Base-by-base conservation (phyloP, 2,888 invertebrate genomes). In the Microdon myrmicae region DNA sequence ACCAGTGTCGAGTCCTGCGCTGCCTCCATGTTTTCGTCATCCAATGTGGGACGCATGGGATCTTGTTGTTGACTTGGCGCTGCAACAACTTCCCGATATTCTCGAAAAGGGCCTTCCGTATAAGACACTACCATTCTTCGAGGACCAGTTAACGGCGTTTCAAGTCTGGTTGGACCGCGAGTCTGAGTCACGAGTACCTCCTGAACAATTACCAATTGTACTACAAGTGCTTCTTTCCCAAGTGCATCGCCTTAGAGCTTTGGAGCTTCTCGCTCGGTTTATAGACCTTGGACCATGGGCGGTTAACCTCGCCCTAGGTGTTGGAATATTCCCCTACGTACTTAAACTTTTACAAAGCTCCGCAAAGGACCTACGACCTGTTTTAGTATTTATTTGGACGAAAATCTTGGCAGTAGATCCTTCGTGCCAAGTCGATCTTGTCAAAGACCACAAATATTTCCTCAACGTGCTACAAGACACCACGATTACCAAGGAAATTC, bases 41-140 rank as follows among this genome's bases (percentile, higher is more conserved):
- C 89, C 90, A 48, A 92, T 94, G 90, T 94, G 96, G 96, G 88
- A 90, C 75, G 94, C 98, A 1, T 99, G 99, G 99, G 99, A 99
- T 81, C 85, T 96, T 73, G 94, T 96, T 8, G 85, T 99, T 68
- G 99, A 99, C 81, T 84, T 96, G 70, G 96, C 95, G 73, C 83
- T 99, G 69, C 88, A 92, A 53, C 97, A 97, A 80, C 83, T 97
- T 72, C 94, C 94, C 55, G 85, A 84, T 44, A 87, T 92, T 73
- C 78, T 90, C 68, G 84, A 86, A 29, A 82, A 83, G 10, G 82
- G 83, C 53, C 82, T 83, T 6, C 66, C 74, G 0, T 90, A 89
- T 75, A 81, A 82, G 17, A 92, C 93, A 81, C 87, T 94, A 72
- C 88, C 92, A 16, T 99, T 99, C 83, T 99, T 99, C 80, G 92